Conservation (phyloP, 2,797 vertebrate genomes). For the Choloepus didactylus region DNA sequence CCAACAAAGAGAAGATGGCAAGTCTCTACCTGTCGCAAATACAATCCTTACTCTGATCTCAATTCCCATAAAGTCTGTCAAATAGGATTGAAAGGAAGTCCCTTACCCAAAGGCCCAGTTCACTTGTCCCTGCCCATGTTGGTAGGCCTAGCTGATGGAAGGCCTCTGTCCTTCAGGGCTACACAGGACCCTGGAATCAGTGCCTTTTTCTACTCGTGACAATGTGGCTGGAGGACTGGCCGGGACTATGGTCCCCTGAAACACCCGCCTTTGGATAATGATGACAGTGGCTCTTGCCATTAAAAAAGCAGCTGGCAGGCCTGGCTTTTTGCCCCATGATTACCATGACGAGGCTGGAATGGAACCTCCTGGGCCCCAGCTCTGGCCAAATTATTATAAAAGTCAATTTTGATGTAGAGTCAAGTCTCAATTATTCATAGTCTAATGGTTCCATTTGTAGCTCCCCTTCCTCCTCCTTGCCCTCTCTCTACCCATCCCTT, state of each 20-base stretch:
- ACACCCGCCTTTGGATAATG: background rate
- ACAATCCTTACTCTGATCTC: background rate
- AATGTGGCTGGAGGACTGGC: background rate
- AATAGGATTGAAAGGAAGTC: background rate
- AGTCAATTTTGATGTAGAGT: slow-evolving; percentile 46
- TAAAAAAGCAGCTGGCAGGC: background rate
- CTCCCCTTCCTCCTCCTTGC: background rate
- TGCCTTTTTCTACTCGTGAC: background rate
- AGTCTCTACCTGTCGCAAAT: background rate
- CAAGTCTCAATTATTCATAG: slow-evolving; percentile 70
- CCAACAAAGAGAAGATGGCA: background rate
- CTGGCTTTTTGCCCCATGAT: background rate
- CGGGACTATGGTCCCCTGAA: background rate
- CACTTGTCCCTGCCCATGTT: background rate
- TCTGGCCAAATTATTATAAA: background rate
- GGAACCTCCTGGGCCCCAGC: background rate
- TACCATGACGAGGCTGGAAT: slow-evolving; percentile 6
- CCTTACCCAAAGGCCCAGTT: background rate
- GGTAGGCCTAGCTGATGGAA: background rate
- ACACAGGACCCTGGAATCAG: background rate
- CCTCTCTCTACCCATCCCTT: background rate
- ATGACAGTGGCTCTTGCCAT: background rate
- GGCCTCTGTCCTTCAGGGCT: background rate
- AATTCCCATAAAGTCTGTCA: background rate
- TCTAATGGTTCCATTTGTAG: slow-evolving; percentile 23